A percentile compares a stretch with the other conserved stretches of the same genome.
Evolutionary conservation across 2,797 vertebrate species (phyloP).

Genomic region (Chaetodon trifasciatus): DNA sequence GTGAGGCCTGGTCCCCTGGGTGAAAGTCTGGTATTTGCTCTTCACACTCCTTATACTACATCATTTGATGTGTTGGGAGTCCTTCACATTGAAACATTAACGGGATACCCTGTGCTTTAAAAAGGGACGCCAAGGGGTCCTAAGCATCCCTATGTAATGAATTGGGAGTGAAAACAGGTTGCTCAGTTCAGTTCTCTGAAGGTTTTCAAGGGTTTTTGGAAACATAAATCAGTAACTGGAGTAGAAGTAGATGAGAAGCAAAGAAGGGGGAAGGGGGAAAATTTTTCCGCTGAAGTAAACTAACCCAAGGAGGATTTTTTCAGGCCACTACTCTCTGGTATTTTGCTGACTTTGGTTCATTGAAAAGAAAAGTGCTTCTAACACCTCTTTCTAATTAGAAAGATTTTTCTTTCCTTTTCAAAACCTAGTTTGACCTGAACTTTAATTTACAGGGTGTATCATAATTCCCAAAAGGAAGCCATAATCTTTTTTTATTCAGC

Average conservation of each 20-base stretch:
- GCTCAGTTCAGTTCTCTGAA: not conserved
- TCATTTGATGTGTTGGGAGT: too few species aligned
- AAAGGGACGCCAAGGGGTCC: too few species aligned
- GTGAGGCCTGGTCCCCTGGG: too few species aligned
- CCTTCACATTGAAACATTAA: too few species aligned
- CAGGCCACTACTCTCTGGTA: not conserved
- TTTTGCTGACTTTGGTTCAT: not conserved
- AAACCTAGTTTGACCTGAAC: not conserved
- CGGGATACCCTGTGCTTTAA: too few species aligned
- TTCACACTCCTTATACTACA: too few species aligned
- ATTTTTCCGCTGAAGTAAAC: not conserved
- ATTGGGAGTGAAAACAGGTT: too few species aligned
- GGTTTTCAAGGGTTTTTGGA: not conserved
- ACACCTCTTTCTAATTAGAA: not conserved
- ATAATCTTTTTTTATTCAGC: not conserved
- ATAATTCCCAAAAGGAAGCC: not conserved
- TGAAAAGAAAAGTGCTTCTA: not conserved
- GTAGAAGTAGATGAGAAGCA: not conserved
- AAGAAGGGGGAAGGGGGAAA: not conserved
- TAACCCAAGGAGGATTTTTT: not conserved
- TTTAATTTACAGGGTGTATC: not conserved
- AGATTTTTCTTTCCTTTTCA: not conserved
- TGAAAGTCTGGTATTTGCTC: too few species aligned
- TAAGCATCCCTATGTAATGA: too few species aligned
- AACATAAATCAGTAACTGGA: not conserved